Base-by-base conservation (phyloP, 2,113 vertebrate genomes). In the Melanotaenia duboulayi region DNA sequence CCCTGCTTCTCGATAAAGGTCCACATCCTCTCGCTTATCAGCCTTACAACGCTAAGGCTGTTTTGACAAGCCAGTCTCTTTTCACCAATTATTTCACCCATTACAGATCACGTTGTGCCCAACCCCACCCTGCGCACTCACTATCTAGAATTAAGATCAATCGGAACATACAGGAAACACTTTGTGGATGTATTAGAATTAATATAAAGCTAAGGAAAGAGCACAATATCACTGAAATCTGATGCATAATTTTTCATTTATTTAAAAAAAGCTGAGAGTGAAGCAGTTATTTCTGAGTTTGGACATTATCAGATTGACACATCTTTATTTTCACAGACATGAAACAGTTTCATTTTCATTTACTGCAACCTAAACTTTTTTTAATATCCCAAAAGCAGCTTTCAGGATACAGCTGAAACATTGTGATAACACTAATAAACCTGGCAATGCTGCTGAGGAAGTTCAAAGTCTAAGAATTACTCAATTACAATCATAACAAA, bases 81-180 rank as follows among this genome's bases (percentile, higher is more conserved):
- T 92, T 90, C 84, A 82, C 75, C 90, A 85, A 90, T 92, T 92
- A 92, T 91, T 92, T 93, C 84, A 84, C 78, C 92, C 89, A 92
- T 92, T 90, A 93, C 81, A 76, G 84, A 84, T 81, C 74, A 77
- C 32, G 48, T 39, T 64, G 74, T 63, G 67, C 64, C 57, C 72
- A 12, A 62, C 76, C 80, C 80, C 86, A 70, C 74, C 86, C 82
- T 69, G 64, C 46, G 76, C 62, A 42, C 76, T 83, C 71, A 39
- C 71, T 80, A 60, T 80, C 42, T 66, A 57, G 70, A 71, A 69
- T 81, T 81, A 78, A 78, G 80, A 83, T 87, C 84, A 78, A 78
- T 85, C 71, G 68, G 64, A 87, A 66, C 39, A 48, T 32, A 25
- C 72, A 84, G 66, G 61, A 72, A 71, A 61, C 40, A 57, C 70